These are phyloP conservation scores for Iselma pallidipennis DNA, from an alignment of 2,888 invertebrate genomes.

Conservation along the genomic window DNA sequence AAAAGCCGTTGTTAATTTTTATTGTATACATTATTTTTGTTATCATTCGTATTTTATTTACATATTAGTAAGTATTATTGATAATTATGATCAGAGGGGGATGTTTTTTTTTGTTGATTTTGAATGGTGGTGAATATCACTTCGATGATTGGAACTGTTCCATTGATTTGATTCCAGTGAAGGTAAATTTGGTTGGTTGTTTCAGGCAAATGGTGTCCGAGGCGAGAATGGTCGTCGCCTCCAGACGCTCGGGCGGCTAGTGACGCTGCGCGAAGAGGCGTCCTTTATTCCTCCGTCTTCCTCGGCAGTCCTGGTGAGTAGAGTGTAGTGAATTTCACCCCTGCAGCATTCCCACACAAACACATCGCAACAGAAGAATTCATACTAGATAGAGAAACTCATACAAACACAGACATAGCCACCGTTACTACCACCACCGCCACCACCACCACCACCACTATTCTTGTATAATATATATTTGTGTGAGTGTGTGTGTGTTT, in stretches of 20 bases:
- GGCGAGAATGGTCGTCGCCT: constrained; percentile 77
- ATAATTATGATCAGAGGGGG: too few species aligned
- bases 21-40: too few species aligned
- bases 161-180: not conserved
- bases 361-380: constrained; percentile 5
- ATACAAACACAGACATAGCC: not conserved
- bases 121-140: constrained; percentile 8
- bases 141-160: not conserved
- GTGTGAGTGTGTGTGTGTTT: constrained; percentile 12
- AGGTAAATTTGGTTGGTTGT: constrained; percentile 36
- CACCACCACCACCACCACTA: constrained; percentile 10
- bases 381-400: not conserved
- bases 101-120: not conserved
- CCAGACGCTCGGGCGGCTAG: constrained; percentile 72
- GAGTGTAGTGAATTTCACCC: constrained; percentile 6
- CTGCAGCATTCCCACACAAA: constrained; percentile 3
- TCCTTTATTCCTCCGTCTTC: constrained; percentile 89
- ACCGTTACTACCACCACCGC: not conserved
- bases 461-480: too few species aligned
- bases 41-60: too few species aligned
- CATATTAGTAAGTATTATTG: too few species aligned
- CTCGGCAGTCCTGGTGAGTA: constrained; percentile 87
- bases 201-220: constrained; percentile 91
- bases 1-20: too few species aligned
- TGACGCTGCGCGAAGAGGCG: constrained; percentile 79